phyloP scores from a whole-genome alignment of 1,140 invertebrate species.

The Drosophila insularis region DNA sequence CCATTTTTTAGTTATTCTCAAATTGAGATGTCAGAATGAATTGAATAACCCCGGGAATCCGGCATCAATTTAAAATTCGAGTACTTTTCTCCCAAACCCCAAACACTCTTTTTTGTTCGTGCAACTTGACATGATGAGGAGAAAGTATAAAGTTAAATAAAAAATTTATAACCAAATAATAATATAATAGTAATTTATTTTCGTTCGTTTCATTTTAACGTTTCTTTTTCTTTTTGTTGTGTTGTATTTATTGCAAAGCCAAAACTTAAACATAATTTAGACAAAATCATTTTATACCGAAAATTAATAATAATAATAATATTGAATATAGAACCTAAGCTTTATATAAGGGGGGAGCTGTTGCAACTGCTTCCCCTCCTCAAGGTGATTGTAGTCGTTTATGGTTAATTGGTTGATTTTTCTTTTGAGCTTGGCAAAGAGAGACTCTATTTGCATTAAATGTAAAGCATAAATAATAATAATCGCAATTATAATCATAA shows the following conservation, averaged over 20 bases:
- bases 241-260: slow-evolving; percentile 59
- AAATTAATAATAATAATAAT: slow-evolving; percentile 61
- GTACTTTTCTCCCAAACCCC: neutral
- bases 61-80: neutral
- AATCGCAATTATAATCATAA: slow-evolving; percentile 9
- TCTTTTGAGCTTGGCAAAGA: slow-evolving; percentile 6
- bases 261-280: slow-evolving; percentile 61
- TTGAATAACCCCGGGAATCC: neutral
- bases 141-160: slow-evolving; percentile 15
- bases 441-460: slow-evolving; percentile 1
- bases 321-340: slow-evolving; percentile 41
- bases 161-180: slow-evolving; percentile 50
- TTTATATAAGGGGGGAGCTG: neutral
- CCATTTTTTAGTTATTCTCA: neutral
- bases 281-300: slow-evolving; percentile 34
- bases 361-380: neutral
- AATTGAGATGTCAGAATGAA: too few relatives aligned
- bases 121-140: neutral
- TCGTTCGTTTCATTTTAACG: slow-evolving; percentile 14
- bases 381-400: neutral
- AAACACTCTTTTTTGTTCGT: neutral
- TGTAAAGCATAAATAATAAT: neutral
- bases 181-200: slow-evolving; percentile 12
- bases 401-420: neutral
- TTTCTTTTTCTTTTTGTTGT: slow-evolving; percentile 7